Evolutionary conservation across 2,113 vertebrate genomes (phyloP), one percentile per base, ranked within the genome.

Genomic region (Catagonus wagneri): DNA sequence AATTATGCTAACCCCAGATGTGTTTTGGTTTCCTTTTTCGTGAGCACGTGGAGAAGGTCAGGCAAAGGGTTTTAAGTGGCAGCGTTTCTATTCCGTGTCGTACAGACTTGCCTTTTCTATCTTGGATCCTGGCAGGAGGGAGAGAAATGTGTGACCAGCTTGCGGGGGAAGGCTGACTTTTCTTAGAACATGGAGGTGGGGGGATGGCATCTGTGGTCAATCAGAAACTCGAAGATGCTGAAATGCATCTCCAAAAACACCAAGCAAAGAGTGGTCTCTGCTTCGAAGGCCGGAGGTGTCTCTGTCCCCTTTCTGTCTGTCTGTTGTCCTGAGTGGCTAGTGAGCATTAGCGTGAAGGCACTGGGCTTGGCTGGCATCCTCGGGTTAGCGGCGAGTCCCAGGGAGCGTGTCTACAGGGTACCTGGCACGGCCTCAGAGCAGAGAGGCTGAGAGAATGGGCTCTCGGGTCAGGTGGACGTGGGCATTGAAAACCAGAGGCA

Each of bases 321-420:
- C 81, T 66, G 66, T 89, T 97, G 92, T 97, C 94, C 32, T 87
- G 95, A 98, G 95, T 96, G 97, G 94, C 27, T 81, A 4, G 79
- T 96, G 87, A 98, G 95, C 96, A 74, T 97, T 96, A 97, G 97
- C 92, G 87, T 97, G 96, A 79, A 96, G 96, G 97, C 83, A n/a
- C 6, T 3, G 9, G 9, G 4, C 61, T 61, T 14, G n/a, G 32
- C 39, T 0, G 1, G 29, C 34, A 5, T 81, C 44, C 3, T 0
- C 1, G 2, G 0, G 10, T 50, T 36, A 58, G 78, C 34, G 0
- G 14, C 15, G 61, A 75, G 16, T 61, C 80, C 68, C 65, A 34
- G 52, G 23, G 29, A 58, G 12, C 34, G 10, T 17, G 72, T 71
- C 71, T 3, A 1, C 20, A 29, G 7, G 56, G 32, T 71, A 19